Base-by-base conservation (phyloP, 2,888 invertebrate genomes). In the Aricia artaxerxes region DNA sequence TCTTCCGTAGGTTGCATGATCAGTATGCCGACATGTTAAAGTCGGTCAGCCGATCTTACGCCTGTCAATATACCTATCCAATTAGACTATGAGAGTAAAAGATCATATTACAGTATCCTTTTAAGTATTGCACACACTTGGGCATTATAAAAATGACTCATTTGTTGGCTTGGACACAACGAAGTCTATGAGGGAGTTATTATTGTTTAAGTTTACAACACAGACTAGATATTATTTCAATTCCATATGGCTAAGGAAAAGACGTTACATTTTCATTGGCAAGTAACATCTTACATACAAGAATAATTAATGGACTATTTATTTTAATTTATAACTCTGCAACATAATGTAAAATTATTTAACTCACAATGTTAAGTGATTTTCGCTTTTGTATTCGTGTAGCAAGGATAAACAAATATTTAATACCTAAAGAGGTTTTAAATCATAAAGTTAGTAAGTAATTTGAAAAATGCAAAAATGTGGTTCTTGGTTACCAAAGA, bases 251-350 rank as follows among this genome's bases (percentile, higher is more conserved):
- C 53, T 76, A 57, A 57, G 75, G 53, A 76, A 76, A 76, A 76
- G 76, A 76, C 35, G 76, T 57, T 76, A 76, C 76, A 76, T 76
- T 76, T 76, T 76, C 76, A 76, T 76, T 76, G 76, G 76, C 76
- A 76, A 76, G 76, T 76, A 76, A 76, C 76, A 76, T 76, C 53
- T 57, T 38, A 49, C 75, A 9, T 35, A 49, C 75, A 13, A 13
- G 76, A 35, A 76, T 57, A 76, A 76, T 76, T 76, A 76, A 76
- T 76, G 76, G 76, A 35, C 76, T 31, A 57, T 76, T 76, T 38
- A 76, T 76, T 38, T 76, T 35, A 76, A 76, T 76, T 76, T 57
- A 76, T 57, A 53, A 76, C 76, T 57, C 76, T 38, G 76, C 76
- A 76, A 57, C 35, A 53, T 76, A 53, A 76, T 57, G 57, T 57